Evolutionary conservation across 1,140 invertebrate species (phyloP).

Genomic region (Platyscapa corneri): DNA sequence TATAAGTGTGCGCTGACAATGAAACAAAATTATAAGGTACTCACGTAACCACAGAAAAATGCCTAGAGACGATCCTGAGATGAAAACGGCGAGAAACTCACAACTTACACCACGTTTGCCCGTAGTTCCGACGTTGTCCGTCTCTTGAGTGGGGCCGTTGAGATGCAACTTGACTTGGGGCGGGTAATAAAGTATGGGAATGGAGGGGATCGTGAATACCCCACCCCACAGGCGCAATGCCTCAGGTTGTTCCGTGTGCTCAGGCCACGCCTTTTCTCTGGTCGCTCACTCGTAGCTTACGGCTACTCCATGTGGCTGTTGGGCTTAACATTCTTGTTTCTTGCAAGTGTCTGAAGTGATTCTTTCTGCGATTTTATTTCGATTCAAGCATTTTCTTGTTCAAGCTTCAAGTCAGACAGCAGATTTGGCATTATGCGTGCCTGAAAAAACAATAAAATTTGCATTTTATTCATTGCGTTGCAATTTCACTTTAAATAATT

Average conservation of each 20-base stretch:
- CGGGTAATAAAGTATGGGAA: slow-evolving; percentile 52
- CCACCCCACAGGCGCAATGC: slow-evolving; percentile 55
- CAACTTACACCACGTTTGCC: slow-evolving; percentile 60
- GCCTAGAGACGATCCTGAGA: neutral
- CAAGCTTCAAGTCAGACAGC: neutral
- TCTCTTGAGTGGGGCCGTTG: slow-evolving; percentile 23
- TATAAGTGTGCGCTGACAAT: neutral
- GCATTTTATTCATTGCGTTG: neutral
- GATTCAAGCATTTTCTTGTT: neutral
- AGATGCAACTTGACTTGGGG: slow-evolving; percentile 31
- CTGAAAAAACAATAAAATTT: neutral
- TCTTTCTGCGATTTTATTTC: slow-evolving; percentile 7
- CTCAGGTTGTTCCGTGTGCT: slow-evolving; percentile 53
- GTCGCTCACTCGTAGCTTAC: neutral
- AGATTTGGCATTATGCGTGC: neutral
- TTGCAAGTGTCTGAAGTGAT: neutral
- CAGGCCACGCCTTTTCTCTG: slow-evolving; percentile 43
- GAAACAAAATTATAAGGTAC: slow-evolving; percentile 46
- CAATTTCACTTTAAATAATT: neutral
- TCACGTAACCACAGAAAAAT: slow-evolving; percentile 39
- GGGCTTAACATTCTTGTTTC: slow-evolving; percentile 16
- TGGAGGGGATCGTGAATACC: slow-evolving; percentile 26
- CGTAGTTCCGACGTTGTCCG: slow-evolving; percentile 63
- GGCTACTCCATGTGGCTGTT: slow-evolving; percentile 37
- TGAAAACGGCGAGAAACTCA: slow-evolving; percentile 64